Base-by-base conservation (phyloP, 2,888 invertebrate species). In the Epinotia demarniana region DNA sequence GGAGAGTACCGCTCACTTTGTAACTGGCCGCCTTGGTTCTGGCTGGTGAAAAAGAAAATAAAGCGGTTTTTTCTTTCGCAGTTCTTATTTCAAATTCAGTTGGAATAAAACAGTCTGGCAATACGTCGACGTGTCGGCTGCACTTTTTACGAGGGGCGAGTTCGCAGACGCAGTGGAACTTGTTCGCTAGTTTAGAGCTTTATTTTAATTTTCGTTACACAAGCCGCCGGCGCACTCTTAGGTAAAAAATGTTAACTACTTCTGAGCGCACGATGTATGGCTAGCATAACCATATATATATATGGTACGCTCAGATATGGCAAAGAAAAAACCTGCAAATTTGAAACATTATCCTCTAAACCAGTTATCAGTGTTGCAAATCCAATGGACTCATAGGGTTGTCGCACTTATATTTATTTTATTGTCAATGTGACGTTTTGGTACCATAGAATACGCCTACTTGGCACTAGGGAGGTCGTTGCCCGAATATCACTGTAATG, bases 181-280 rank as follows among this genome's bases (percentile, higher is more conserved):
- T 89, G 89, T 79, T 86, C 87, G 82, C 86, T 88, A 92, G 87
- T 91, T 92, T 88, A 85, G 89, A 89, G 89, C 89, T 92, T 90
- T 90, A 92, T 92, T 93, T 93, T 93, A 92, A 93, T 93, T 93
- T 92, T 89, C 88, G 85, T 86, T 83, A 86, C 87, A 84, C 85
- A 86, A 83, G 85, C 79, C 79, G 81, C 79, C 79, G 79, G 76
- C 80, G 82, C 83, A 85, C 88, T 86, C 86, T 80, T 77, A 78
- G 77, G 78, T 80, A 84, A 89, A 89, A 90, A 89, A 88, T 85
- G 83, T 81, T 85, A 84, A 88, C 84, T 85, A 85, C 88, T 84
- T 27, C 84, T 78, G 86, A 90, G 90, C 90, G 90, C 90, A 88
- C 85, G 79, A 80, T 91, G 89, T 90, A 90, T 79, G 85, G 81